Base-by-base conservation (phyloP, 2,113 vertebrate genomes). In the Pelusios castaneus region DNA sequence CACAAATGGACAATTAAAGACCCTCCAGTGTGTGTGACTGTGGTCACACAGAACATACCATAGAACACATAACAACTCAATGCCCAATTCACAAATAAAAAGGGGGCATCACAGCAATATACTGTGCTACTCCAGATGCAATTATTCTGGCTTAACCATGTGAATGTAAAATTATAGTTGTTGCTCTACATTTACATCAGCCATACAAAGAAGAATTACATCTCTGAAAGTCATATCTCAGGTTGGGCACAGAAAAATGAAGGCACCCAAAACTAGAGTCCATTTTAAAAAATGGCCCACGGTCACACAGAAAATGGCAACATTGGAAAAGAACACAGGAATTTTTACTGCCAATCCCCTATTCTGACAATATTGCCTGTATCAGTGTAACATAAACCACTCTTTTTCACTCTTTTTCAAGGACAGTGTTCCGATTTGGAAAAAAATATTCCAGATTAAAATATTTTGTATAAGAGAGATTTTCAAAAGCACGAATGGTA, bases 341-440 rank as follows among this genome's bases (percentile, higher is more conserved):
- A 75, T 58, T 4, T 29, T 27, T 3, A 58, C 25, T 58, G 56
- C 27, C 60, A 67, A n/a, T 67, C 60, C 60, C 17, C 17, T n/a
- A n/a, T n/a, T n/a, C 16, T 67, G 24, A 16, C 49, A 5, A 38
- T 0, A 0, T n/a, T n/a, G 31, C 47, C 45, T 70, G 34, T 55
- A 34, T 47, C 60, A 17, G n/a, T 77, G 4, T 45, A 43, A 10
- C 6, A 31, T 17, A 34, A 88, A 22, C 3, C 31, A 27, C 3
- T 10, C 43, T 63, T 80, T 87, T 43, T 63, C 31, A 27, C 3
- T 10, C 43, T 63, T 80, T 87, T 43, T 63, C 43, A 75, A n/a
- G 31, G 82, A 34, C 8, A 70, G 14, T 47, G 19, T 14, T 88
- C 54, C 29, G 45, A 49, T 79, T 34, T 31, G 58, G n/a, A 52